Percentiles rank a stretch among this genome's conserved stretches.
These are phyloP conservation scores for Muscina levida DNA, from an alignment of 2,888 invertebrate genomes.

Conservation along the genomic window DNA sequence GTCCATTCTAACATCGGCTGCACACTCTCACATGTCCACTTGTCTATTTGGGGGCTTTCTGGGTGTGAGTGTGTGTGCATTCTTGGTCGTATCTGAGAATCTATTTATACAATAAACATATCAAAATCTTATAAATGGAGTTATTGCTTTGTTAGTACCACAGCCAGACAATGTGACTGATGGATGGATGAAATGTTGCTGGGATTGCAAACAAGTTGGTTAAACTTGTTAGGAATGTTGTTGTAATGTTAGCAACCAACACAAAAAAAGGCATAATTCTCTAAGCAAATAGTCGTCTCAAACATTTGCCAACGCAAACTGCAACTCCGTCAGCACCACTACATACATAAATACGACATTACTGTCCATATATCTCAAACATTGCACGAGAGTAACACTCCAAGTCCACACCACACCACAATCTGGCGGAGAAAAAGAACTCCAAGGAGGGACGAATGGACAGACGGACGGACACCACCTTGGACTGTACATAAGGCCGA, in stretches of 20 bases:
- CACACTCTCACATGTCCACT: conserved; percentile 31
- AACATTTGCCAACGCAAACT: not conserved
- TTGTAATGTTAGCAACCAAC: conserved; percentile 46
- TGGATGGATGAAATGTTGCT: conserved; percentile 62
- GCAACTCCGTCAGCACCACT: conserved; percentile 5
- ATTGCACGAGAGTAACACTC: conserved; percentile 22
- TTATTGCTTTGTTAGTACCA: conserved; percentile 62
- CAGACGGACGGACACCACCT: not conserved
- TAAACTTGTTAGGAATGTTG: conserved; percentile 66
- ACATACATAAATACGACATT: conserved; percentile 7
- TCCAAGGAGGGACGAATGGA: not conserved
- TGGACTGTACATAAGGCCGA: conserved; percentile 4
- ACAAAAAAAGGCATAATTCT: conserved; percentile 44
- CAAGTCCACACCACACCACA: conserved; percentile 23
- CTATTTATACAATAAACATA: conserved; percentile 66
- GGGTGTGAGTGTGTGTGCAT: conserved; percentile 27
- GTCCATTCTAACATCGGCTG: conserved; percentile 28
- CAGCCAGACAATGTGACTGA: conserved; percentile 59
- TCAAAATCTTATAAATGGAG: conserved; percentile 67
- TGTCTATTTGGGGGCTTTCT: conserved; percentile 24
- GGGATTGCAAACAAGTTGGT: conserved; percentile 66
- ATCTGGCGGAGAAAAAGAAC: conserved; percentile 2
- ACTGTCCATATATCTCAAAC: not conserved
- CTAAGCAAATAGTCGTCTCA: conserved; percentile 48
- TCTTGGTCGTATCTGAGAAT: conserved; percentile 53